Evolutionary conservation across 2,113 vertebrate genomes (phyloP), one percentile per base, ranked within the genome.

Genomic region (Cyphomyrus discorhynchus): DNA sequence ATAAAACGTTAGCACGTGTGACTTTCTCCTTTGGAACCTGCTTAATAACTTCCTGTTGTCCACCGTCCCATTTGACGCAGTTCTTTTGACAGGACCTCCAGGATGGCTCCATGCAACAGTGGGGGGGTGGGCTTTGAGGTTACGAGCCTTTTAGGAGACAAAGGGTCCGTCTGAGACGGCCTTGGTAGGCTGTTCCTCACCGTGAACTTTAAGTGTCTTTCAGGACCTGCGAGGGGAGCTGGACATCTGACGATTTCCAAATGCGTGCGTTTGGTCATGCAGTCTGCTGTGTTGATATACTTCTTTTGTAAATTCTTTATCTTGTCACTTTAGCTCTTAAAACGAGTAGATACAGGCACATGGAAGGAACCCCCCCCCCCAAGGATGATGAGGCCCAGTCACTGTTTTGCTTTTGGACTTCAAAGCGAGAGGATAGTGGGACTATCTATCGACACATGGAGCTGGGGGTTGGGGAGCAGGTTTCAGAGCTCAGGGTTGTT

Each of bases 71-170:
- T 84, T 84, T 84, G 42, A 82, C 17, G 8, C 39, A 19, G 77
- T 21, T 24, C 77, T 82, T 82, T 82, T 82, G 82, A 84, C 82
- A 11, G 24, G 82, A 47, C 82, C 82, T 84, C 82, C 82, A 84
- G 42, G 82, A 47, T 84, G 45, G 39, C 19, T 47, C 19, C 45
- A 47, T 17, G 39, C 74, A 42, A 19, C 15, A 7, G 70, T 39
- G 5, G 70, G 74, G 74, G 31, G 2, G 39, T 50, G 19, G 8
- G 45, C 21, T 84, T 84, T 24, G 45, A 45, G 21, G 8, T 39
- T 84, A 21, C 3, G 62, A 70, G 62, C 27, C 62, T 70, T 84
- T 80, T 80, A 80, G 35, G 31, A 80, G 45, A 84, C 31, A 82
- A 80, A 19, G 74, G 74, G 13, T 80, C 74, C 17, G 5, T 80